These are phyloP conservation scores for Apodemia hepburni DNA, from an alignment of 2,888 invertebrate genomes.

Conservation along the genomic window DNA sequence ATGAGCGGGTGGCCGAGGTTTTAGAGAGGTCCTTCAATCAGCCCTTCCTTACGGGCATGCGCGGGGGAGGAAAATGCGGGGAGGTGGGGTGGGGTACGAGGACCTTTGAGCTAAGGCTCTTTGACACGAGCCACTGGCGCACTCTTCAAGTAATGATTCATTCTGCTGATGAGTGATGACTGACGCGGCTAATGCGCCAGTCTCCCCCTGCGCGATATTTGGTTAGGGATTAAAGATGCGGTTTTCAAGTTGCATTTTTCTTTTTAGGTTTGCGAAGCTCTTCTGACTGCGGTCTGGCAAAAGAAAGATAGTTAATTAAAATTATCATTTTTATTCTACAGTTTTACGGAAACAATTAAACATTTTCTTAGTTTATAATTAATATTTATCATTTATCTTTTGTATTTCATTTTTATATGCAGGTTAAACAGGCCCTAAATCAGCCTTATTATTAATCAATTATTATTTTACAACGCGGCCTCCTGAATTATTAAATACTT, in stretches of 20 bases:
- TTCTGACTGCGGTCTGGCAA: constrained; percentile 3
- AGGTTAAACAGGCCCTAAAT: too few relatives aligned
- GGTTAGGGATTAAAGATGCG: constrained; percentile 54
- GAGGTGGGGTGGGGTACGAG: constrained; percentile 45
- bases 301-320: background rate
- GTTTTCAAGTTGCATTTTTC: constrained; percentile 26
- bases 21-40: constrained; percentile 79
- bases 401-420: too few relatives aligned
- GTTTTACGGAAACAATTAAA: background rate
- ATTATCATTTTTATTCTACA: background rate
- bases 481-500: too few relatives aligned
- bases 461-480: too few relatives aligned
- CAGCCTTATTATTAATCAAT: too few relatives aligned
- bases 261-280: constrained; percentile 8
- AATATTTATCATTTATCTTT: too few relatives aligned
- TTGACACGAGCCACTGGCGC: constrained; percentile 78
- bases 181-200: constrained; percentile 74
- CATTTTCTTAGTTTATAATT: too few relatives aligned
- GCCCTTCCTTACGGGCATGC: constrained; percentile 66
- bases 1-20: constrained; percentile 76
- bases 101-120: constrained; percentile 76
- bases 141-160: constrained; percentile 80
- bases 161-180: constrained; percentile 78
- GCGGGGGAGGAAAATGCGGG: constrained; percentile 41
- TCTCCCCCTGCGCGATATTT: constrained; percentile 55